Base-by-base conservation (phyloP, 2,888 invertebrate species). In the Melanostoma mellinum region DNA sequence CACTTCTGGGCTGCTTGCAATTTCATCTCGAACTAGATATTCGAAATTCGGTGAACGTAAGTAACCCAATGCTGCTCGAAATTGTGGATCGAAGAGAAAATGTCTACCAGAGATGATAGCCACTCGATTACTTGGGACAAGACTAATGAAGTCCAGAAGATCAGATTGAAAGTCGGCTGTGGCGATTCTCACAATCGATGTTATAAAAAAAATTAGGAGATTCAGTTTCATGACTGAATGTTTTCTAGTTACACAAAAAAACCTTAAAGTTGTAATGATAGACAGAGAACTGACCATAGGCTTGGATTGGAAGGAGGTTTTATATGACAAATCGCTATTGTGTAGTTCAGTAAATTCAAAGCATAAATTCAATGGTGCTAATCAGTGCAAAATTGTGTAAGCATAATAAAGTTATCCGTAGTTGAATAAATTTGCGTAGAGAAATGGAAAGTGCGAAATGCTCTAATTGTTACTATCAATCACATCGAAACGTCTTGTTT, bases 401-500 rank as follows among this genome's bases (percentile, higher is more conserved):
- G n/a, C 36, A 36, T n/a, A 44, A 3, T 9, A 6, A 36, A 55
- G 9, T 6, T 46, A 20, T 32, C 3, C 6, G 38, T 71, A 4
- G 32, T 52, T n/a, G 10, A 6, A 40, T 10, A 58, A 60, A 69
- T 75, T 75, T 74, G 55, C 74, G 68, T 56, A 63, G 32, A 50
- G 52, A 74, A 74, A 63, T 61, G 40, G 75, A 80, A 80, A 80
- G 80, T 80, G 74, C 44, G 50, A 53, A 20, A 20, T 20, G 20
- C 20, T 20, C 20, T 20, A 20, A 20, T 20, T 20, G 20, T 20
- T 20, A 20, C 20, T 20, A 20, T 20, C 20, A 20, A 20, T 20
- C 20, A 20, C 20, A 20, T 20, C 20, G 20, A 20, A 20, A 20
- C 20, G 20, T 20, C 20, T 20, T 20, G 20, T 20, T 1, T 20